Conservation (phyloP, 2,113 vertebrate species). For the Corythoichthys intestinalis region DNA sequence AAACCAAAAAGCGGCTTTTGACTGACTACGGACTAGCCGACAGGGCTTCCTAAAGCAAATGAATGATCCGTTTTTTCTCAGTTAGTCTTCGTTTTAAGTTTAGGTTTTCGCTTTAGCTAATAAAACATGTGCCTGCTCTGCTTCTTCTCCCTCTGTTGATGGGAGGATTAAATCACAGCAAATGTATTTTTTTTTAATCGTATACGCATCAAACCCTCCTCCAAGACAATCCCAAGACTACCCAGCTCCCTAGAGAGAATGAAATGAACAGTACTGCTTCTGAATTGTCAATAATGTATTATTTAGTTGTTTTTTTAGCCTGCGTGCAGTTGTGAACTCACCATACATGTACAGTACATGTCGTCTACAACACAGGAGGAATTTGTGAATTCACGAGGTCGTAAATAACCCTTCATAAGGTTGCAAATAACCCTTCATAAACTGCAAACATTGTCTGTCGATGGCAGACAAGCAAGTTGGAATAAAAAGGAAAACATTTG, state of each 20-base stretch:
- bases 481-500: too few species aligned
- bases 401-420: constrained; percentile 30
- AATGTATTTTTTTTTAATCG: constrained; percentile 9
- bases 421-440: constrained; percentile 31
- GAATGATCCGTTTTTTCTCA: constrained; percentile 46
- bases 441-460: constrained; percentile 8
- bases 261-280: constrained; percentile 72
- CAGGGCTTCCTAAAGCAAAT: constrained; percentile 32
- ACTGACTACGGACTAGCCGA: constrained; percentile 5
- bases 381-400: constrained; percentile 20
- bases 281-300: constrained; percentile 44
- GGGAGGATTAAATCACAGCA: constrained; percentile 57
- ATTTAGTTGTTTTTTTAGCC: constrained; percentile 55
- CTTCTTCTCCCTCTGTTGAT: constrained; percentile 66
- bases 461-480: too few species aligned
- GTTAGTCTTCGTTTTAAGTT: constrained; percentile 32
- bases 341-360: constrained; percentile 44
- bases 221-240: constrained; percentile 68
- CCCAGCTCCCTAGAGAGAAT: constrained; percentile 63
- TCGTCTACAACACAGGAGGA: constrained; percentile 37
- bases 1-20: constrained; percentile 6
- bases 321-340: constrained; percentile 72
- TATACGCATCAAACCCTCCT: constrained; percentile 28
- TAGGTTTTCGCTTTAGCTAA: constrained; percentile 62
- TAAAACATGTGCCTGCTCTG: constrained; percentile 74